These are phyloP conservation scores for Temnothorax rugatulus DNA, from an alignment of 2,888 invertebrate genomes.

Conservation along the genomic window DNA sequence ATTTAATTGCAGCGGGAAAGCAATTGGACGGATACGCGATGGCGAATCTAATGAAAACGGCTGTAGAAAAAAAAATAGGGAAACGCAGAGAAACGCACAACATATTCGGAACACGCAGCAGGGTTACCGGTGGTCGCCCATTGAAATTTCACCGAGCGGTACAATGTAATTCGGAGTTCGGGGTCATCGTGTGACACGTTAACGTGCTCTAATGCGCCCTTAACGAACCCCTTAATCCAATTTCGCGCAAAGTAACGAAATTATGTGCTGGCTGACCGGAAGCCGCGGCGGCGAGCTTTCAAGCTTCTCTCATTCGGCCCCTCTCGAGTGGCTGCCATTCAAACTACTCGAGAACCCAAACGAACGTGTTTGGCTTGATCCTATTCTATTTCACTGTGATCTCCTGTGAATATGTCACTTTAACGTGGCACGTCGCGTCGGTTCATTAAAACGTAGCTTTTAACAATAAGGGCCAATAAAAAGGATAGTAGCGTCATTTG, in stretches of 20 bases:
- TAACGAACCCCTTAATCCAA: slow-evolving; percentile 84
- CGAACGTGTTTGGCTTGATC: slow-evolving; percentile 43
- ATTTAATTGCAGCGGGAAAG: not conserved
- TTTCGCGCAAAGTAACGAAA: slow-evolving; percentile 81
- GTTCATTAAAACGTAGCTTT: slow-evolving; percentile 15
- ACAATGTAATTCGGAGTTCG: slow-evolving; percentile 71
- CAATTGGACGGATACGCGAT: not conserved
- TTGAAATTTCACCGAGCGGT: slow-evolving; percentile 75
- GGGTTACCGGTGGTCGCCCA: slow-evolving; percentile 64
- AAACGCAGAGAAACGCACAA: slow-evolving; percentile 55
- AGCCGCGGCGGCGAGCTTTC: slow-evolving; percentile 74
- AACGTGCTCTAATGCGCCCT: slow-evolving; percentile 79
- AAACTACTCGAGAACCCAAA: slow-evolving; percentile 52
- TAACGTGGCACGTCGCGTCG: not conserved
- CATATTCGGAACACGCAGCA: slow-evolving; percentile 68
- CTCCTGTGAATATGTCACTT: slow-evolving; percentile 26
- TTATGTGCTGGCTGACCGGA: slow-evolving; percentile 82
- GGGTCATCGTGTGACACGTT: slow-evolving; percentile 76
- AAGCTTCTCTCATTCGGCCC: slow-evolving; percentile 53
- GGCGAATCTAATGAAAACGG: slow-evolving; percentile 19
- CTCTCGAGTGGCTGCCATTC: slow-evolving; percentile 69
- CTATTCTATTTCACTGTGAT: slow-evolving; percentile 33
- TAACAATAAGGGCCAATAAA: not conserved
- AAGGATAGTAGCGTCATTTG: not conserved
- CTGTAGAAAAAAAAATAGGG: slow-evolving; percentile 51